Base-by-base conservation (phyloP, 2,113 vertebrate species). In the Neotragus pygmaeus region DNA sequence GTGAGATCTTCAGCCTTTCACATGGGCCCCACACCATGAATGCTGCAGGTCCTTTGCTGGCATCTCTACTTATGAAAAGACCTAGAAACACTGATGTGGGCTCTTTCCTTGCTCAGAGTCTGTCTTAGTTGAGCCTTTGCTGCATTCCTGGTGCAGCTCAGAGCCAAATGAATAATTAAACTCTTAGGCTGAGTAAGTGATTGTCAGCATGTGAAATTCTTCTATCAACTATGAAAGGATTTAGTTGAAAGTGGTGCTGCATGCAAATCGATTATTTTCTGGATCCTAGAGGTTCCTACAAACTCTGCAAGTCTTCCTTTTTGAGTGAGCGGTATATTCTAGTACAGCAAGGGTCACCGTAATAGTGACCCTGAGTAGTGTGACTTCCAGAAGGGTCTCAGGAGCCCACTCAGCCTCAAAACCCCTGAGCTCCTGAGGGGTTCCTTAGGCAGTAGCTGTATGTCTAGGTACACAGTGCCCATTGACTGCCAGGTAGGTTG, bases 81-180 rank as follows among this genome's bases (percentile, higher is more conserved):
- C 13, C 7, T 12, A 14, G 70, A 88, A 23, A 58, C 6, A 23
- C 7, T 33, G 36, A 8, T 58, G 23, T 49, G 47, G n/a, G 25
- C 14, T 51, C 39, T 43, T 93, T 88, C 6, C 25, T 23, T 84
- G 30, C 30, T 49, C 30, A 16, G 21, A 43, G 9, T 62, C 84
- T 90, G 49, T 21, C 43, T 83, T 94, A 23, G 7, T 39, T 47
- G 66, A 81, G 16, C 14, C 14, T 75, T 88, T 58, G 36, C 87
- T 93, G 28, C 70, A 91, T 90, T 47, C 13, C 25, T 64, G 1
- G 3, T 49, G 36, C 28, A 90, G 58, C 78, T 88, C 53, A 84
- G 81, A 93, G 83, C 11, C n/a, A 91, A 95, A 94, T 87, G 57
- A 97, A 97, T 94, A 95, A 89, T 93, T 96, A 90, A 90, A 95